Conservation (phyloP, 1,140 invertebrate genomes). For the Agrypnia vestita region DNA sequence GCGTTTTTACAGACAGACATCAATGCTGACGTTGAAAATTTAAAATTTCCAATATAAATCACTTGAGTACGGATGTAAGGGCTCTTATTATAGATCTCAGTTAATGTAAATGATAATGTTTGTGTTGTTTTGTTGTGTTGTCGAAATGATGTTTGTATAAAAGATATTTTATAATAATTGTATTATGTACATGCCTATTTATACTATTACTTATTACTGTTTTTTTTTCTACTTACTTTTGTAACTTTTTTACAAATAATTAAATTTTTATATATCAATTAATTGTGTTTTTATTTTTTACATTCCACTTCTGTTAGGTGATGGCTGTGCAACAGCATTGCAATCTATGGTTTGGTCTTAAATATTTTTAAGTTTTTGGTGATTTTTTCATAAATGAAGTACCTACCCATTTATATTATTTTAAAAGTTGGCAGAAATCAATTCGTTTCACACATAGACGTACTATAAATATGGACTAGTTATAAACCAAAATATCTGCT, state of each 20-base stretch:
- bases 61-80: neutral
- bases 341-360: too few relatives aligned
- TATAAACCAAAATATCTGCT: too few relatives aligned
- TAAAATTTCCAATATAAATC: constrained; percentile 7
- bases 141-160: constrained; percentile 43
- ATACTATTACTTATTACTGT: constrained; percentile 47
- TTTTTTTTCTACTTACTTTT: constrained; percentile 38
- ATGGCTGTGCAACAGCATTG: too few relatives aligned
- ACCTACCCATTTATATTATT: too few relatives aligned
- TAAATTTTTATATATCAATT: constrained; percentile 51
- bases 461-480: too few relatives aligned
- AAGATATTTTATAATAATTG: constrained; percentile 35
- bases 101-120: constrained; percentile 12
- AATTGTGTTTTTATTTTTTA: constrained; percentile 18
- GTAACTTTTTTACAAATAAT: constrained; percentile 53
- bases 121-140: constrained; percentile 1
- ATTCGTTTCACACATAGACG: too few relatives aligned
- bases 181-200: constrained; percentile 34
- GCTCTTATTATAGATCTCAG: constrained; percentile 38
- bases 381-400: too few relatives aligned
- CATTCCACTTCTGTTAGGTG: too few relatives aligned
- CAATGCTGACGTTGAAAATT: constrained; percentile 1
- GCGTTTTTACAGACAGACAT: neutral
- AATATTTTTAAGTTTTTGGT: too few relatives aligned
- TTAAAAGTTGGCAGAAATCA: too few relatives aligned